A percentile compares a stretch with the other conserved stretches of the same genome.
Evolutionary conservation across 2,797 vertebrate species (phyloP).

Genomic region (Florisuga fusca): DNA sequence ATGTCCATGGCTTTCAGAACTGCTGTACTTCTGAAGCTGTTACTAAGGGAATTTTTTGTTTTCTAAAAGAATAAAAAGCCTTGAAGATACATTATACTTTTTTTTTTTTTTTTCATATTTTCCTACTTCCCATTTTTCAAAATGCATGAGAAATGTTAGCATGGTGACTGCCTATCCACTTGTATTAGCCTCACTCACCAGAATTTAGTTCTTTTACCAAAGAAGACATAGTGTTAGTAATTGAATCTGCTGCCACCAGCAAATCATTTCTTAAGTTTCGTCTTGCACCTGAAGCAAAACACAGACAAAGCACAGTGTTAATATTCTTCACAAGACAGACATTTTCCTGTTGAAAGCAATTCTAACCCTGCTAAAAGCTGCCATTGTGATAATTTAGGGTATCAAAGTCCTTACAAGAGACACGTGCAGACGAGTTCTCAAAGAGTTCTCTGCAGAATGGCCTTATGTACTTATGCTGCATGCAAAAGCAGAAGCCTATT

Average conservation of each 20-base stretch:
- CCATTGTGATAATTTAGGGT: conserved; percentile 8
- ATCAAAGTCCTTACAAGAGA: background rate
- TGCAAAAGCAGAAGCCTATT: conserved; percentile 47
- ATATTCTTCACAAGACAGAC: background rate
- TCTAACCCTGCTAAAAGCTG: background rate
- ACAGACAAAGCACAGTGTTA: conserved; percentile 36
- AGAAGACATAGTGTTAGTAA: conserved; percentile 99
- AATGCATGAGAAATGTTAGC: background rate
- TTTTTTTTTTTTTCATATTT: background rate
- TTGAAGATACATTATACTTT: background rate
- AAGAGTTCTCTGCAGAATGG: conserved; percentile 16
- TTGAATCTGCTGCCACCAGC: conserved; percentile 97
- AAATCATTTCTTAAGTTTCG: conserved; percentile 97
- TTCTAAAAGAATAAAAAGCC: background rate
- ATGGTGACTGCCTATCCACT: background rate
- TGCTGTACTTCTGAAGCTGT: background rate
- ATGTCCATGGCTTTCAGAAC: background rate
- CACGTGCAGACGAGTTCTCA: conserved; percentile 19
- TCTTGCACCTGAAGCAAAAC: conserved; percentile 87
- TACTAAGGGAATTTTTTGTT: background rate
- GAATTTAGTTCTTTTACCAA: conserved; percentile 97
- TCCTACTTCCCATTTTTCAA: background rate
- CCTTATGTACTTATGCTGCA: conserved; percentile 29
- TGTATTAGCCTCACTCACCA: conserved; percentile 76
- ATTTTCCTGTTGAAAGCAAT: conserved; percentile 14